Evolutionary conservation across 1,140 invertebrate genomes (phyloP).

Genomic region (Meteorus sp.): DNA sequence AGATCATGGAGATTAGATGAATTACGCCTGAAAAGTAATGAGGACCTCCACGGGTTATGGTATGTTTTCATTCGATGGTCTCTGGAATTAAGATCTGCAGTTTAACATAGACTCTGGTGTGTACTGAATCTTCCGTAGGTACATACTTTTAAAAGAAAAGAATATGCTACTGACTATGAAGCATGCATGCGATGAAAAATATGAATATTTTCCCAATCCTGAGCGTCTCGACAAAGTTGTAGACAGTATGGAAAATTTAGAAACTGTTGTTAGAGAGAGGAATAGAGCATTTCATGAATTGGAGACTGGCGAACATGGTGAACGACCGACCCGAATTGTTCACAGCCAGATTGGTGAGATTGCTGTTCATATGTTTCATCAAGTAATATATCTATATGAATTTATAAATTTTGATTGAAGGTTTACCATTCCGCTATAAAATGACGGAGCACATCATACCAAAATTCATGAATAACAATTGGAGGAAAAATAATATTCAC

Average conservation of each 20-base stretch:
- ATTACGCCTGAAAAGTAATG: constrained; percentile 91
- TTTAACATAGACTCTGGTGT: constrained; percentile 19
- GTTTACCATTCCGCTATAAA: constrained; percentile 39
- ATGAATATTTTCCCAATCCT: constrained; percentile 85
- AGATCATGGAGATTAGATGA: constrained; percentile 90
- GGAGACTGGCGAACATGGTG: constrained; percentile 87
- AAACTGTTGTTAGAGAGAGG: constrained; percentile 87
- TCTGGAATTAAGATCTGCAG: constrained; percentile 13
- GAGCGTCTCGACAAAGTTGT: constrained; percentile 95
- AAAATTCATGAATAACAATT: constrained; percentile 64
- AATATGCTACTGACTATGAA: constrained; percentile 99
- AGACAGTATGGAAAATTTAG: constrained; percentile 94
- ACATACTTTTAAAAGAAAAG: constrained; percentile 90
- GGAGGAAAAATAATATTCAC: constrained; percentile 59
- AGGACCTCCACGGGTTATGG: constrained; percentile 98
- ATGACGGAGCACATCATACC: constrained; percentile 62
- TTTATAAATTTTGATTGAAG: too few species aligned
- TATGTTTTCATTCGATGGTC: constrained; percentile 52
- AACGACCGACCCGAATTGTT: constrained; percentile 66
- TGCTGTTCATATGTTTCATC: not conserved
- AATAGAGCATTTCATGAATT: constrained; percentile 88
- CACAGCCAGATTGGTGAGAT: constrained; percentile 64
- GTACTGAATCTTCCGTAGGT: constrained; percentile 62
- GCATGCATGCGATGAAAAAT: constrained; percentile 72
- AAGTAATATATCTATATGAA: constrained; percentile 10